Base-by-base conservation (phyloP, 2,888 invertebrate genomes). In the Bruchidius siliquastri region DNA sequence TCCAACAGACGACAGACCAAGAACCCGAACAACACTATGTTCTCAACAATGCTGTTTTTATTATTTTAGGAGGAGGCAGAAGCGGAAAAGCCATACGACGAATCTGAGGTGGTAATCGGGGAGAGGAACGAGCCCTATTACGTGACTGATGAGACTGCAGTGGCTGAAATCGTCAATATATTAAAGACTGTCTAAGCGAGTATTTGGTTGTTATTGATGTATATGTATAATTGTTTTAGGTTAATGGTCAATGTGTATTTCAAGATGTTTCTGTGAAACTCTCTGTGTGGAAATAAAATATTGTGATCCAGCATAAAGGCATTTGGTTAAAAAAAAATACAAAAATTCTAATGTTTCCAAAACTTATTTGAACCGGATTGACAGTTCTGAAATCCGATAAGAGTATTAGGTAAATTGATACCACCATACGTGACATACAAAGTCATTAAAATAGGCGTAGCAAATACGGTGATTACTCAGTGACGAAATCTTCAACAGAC, bases 81-180 rank as follows among this genome's bases (percentile, higher is more conserved):
- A 18, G 49, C 49, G 13, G 49, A 49, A 49, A 49, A 49, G 13
- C 49, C 49, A 49, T 3, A 74, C 49, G 78, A 80, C 13, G 85
- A 85, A 49, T 81, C 79, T 71, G 80, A 84, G 26, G 79, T 84
- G 22, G 78, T 77, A 72, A 79, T 86, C 71, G 84, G 84, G 73
- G 79, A 83, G 22, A 80, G 80, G 69, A 81, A 83, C 4, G 78
- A 79, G 18, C 80, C 80, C n/a, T 70, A 83, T 30, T 84, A 82
- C 72, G 81, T 87, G 21, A 86, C 87, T 2, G 85, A 86, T 79
- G 81, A 82, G 77, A 81, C 83, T 68, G 77, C 84, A n/a, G 87
- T 89, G 21, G 83, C 83, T 71, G 85, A 87, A 82, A 84, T 88
- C 80, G 84, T 86, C 20, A 83, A 86, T 73, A 85, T 88, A 74